Percentiles rank a stretch among this genome's conserved stretches.
phyloP scores from a whole-genome alignment of 1,140 invertebrate genomes.

The Ladona fulva region DNA sequence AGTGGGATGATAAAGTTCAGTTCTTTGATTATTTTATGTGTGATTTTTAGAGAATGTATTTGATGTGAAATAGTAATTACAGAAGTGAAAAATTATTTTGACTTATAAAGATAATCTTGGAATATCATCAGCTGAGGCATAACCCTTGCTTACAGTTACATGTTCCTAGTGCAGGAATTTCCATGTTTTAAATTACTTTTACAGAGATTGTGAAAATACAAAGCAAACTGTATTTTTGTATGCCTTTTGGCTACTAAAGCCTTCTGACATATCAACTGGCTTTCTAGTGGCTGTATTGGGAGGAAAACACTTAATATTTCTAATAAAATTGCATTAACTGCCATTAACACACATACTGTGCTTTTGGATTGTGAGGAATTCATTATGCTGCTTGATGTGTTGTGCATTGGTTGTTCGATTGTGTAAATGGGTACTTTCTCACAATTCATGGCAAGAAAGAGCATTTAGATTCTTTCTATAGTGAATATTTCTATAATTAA shows the following conservation, averaged over 20 bases:
- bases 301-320: neutral
- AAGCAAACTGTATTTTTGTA: neutral
- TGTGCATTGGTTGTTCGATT: neutral
- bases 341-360: neutral
- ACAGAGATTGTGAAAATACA: neutral
- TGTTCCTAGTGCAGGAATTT: neutral
- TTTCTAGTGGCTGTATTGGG: conserved; percentile 1
- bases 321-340: neutral
- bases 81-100: neutral
- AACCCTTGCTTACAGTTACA: neutral
- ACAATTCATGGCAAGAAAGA: neutral
- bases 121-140: too few species aligned
- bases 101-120: neutral
- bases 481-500: too few species aligned
- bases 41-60: neutral
- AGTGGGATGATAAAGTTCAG: neutral
- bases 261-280: neutral
- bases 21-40: neutral
- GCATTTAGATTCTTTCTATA: neutral
- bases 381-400: neutral
- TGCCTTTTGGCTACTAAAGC: neutral
- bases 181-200: neutral
- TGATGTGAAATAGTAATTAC: neutral
- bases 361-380: neutral
- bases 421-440: neutral